Percentiles rank a stretch among this genome's conserved stretches.
Evolutionary conservation across 1,140 invertebrate species (phyloP).

Genomic region (Leucophenga varia): DNA sequence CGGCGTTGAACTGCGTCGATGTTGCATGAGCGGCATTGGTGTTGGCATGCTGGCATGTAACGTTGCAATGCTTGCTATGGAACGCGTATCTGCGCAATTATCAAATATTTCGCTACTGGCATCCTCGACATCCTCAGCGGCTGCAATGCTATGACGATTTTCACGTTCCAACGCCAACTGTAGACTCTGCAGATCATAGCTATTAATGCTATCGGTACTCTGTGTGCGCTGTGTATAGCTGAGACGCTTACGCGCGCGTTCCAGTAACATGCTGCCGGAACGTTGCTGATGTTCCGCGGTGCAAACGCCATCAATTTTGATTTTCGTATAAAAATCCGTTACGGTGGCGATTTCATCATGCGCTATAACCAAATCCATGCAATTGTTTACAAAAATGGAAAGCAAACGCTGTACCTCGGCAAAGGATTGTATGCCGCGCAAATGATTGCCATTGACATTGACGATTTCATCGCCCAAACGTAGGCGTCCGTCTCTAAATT

Average conservation of each 20-base stretch:
- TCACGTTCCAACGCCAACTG: constrained; percentile 27
- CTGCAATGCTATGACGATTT: constrained; percentile 7
- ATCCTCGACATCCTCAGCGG: constrained; percentile 6
- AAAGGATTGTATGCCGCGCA: constrained; percentile 72
- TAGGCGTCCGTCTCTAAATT: constrained; percentile 78
- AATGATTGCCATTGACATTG: constrained; percentile 79
- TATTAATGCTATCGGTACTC: constrained; percentile 46
- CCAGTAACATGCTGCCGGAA: neutral
- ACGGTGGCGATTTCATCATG: constrained; percentile 58
- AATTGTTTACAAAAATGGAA: constrained; percentile 55
- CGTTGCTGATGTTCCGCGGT: constrained; percentile 1
- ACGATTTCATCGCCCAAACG: constrained; percentile 82
- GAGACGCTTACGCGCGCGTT: constrained; percentile 21
- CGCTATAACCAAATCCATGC: constrained; percentile 65
- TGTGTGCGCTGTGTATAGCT: constrained; percentile 43
- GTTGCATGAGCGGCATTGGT: constrained; percentile 50
- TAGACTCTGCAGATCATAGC: constrained; percentile 39
- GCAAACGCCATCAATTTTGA: constrained; percentile 43
- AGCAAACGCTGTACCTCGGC: constrained; percentile 60
- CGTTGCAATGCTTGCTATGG: constrained; percentile 40
- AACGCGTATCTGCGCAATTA: constrained; percentile 35
- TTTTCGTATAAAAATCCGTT: constrained; percentile 54
- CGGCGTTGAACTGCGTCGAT: constrained; percentile 45
- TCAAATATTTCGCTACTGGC: constrained; percentile 24
- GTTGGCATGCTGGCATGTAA: constrained; percentile 27